Evolutionary conservation across 2,888 invertebrate genomes (phyloP).

Genomic region (Aelia acuminata): DNA sequence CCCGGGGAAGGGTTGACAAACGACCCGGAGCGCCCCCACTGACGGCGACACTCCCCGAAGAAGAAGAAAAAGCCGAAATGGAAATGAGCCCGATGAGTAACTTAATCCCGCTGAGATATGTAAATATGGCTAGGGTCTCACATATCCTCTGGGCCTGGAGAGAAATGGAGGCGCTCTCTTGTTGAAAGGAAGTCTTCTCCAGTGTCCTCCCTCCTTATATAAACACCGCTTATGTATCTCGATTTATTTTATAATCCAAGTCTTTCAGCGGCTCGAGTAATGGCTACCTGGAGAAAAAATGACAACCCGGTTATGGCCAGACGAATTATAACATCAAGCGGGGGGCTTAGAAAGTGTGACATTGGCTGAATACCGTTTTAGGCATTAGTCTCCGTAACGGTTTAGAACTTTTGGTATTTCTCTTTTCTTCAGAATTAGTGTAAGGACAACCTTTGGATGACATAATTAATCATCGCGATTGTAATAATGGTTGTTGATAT

Average conservation of each 20-base stretch:
- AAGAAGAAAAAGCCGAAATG: constrained; percentile 51
- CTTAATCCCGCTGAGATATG: constrained; percentile 56
- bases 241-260: constrained; percentile 22
- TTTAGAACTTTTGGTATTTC: background rate
- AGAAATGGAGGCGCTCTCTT: constrained; percentile 14
- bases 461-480: background rate
- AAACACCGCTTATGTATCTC: constrained; percentile 19
- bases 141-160: constrained; percentile 7
- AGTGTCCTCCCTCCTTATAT: constrained; percentile 29
- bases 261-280: constrained; percentile 23
- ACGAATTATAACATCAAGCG: constrained; percentile 2
- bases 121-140: constrained; percentile 40
- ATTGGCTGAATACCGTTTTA: constrained; percentile 19
- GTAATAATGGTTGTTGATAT: background rate
- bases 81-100: constrained; percentile 52
- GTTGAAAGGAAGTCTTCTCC: constrained; percentile 24
- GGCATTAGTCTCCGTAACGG: background rate
- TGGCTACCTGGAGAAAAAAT: constrained; percentile 14
- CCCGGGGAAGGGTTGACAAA: constrained; percentile 41
- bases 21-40: background rate
- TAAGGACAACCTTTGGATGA: background rate
- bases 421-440: background rate
- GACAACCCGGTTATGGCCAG: constrained; percentile 10
- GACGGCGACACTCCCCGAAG: constrained; percentile 17
- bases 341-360: constrained; percentile 10